Base-by-base conservation (phyloP, 2,797 vertebrate genomes). In the Toxotes lorentzi region DNA sequence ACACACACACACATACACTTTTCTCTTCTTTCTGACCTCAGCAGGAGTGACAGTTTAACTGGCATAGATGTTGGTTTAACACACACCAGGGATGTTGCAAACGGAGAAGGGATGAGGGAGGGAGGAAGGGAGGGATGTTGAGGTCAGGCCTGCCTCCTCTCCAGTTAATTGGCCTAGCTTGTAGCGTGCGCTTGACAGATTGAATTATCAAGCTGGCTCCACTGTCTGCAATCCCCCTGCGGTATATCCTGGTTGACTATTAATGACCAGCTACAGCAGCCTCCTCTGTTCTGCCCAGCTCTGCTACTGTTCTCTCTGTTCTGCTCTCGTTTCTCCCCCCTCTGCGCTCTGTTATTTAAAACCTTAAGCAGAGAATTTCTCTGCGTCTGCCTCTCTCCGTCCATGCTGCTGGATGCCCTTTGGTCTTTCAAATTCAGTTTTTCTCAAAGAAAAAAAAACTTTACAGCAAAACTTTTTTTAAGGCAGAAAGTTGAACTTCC, bases 151-250 rank as follows among this genome's bases (percentile, higher is more conserved):
- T 87, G 87, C 85, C 94, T 93, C 88, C 90, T 94, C 92, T 93
- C 85, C 87, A 88, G 88, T 91, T 95, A 95, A 95, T 95, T 95
- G 93, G 93, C 92, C 87, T 73, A 88, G 92, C 89, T 92, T 90
- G 89, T 91, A 93, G 88, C 76, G 30, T 82, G 82, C 68, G 81
- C 91, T 88, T 93, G 92, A 93, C 92, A 94, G 92, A 94, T 94
- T 94, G 91, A 94, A 95, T 95, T 93, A 95, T 95, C 94, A 94
- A 94, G 79, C 89, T 89, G 89, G 86, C 88, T 89, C 81, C 81
- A 77, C 78, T 70, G 88, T 94, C 87, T 89, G 84, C 86, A 83
- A 89, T 91, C 84, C 89, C 92, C 88, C 90, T 3, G 81, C 65
- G 86, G 90, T 89, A 88, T 82, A 88, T 91, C 87, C 89, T 91